Percentiles rank a stretch among this genome's conserved stretches.
phyloP scores from a whole-genome alignment of 1,140 invertebrate species.

The Dendroctonus valens region DNA sequence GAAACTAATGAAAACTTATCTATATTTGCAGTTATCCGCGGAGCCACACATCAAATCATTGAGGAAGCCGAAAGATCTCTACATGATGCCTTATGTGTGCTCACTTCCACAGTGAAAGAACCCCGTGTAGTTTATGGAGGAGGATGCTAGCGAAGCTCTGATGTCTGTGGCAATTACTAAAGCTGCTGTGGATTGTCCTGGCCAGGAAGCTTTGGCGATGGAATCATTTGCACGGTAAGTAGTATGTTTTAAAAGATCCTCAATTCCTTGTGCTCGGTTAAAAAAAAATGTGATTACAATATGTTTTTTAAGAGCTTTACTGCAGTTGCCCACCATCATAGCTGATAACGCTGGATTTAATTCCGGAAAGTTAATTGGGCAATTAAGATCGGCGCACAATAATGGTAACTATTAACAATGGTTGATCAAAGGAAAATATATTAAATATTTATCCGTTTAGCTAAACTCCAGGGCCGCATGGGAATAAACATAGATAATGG shows the following conservation, averaged over 20 bases:
- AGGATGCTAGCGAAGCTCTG: conserved; percentile 89
- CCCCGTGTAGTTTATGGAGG: conserved; percentile 90
- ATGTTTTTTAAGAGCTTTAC: conserved; percentile 63
- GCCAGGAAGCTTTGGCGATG: conserved; percentile 97
- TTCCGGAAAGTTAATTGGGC: conserved; percentile 89
- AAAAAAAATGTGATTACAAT: not conserved
- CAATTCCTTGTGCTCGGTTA: not conserved
- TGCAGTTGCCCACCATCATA: conserved; percentile 90
- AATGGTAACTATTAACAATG: conserved; percentile 53
- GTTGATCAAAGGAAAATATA: not conserved
- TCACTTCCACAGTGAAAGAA: conserved; percentile 93
- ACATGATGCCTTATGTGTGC: conserved; percentile 97
- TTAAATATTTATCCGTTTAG: conserved; percentile 7
- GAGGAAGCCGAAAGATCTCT: conserved; percentile 98
- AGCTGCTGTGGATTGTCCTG: conserved; percentile 84
- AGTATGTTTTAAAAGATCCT: not conserved
- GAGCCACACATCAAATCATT: conserved; percentile 98
- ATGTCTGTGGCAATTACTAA: conserved; percentile 91
- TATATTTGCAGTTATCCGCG: conserved; percentile 72
- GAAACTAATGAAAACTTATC: too few species aligned
- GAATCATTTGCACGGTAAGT: conserved; percentile 79
- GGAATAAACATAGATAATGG: conserved; percentile 94
- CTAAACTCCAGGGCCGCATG: conserved; percentile 54
- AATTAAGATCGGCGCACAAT: conserved; percentile 87
- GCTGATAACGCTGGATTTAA: conserved; percentile 99